Base-by-base conservation (phyloP, 2,113 vertebrate genomes). In the Gymnogyps californianus region DNA sequence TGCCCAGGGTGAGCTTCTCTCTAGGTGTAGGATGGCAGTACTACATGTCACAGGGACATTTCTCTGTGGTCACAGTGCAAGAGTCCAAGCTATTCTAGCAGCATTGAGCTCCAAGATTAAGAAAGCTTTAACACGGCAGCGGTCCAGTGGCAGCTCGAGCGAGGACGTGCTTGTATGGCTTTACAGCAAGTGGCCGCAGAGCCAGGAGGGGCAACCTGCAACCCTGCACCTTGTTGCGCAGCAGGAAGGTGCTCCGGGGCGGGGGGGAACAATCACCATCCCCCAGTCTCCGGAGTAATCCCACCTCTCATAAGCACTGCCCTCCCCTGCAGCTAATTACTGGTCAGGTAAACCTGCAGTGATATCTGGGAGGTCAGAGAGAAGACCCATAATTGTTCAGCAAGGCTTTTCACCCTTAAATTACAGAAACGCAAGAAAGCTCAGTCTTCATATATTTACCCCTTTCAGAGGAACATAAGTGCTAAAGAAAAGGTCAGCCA, bases 221-320 rank as follows among this genome's bases (percentile, higher is more conserved):
- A 25, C 34, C 26, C 46, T 62, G 65, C 55, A 31, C 21, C 82
- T 55, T 15, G 16, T 49, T 70, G 46, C 0, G 0, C 22, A 71
- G 42, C 36, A 70, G 59, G 31, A 66, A 2, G 1, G n/a, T n/a
- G 47, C 28, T 31, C 36, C 2, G 2, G 16, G 1, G n/a, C n/a
- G 6, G 26, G 9, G 6, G 13, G n/a, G 22, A 77, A 17, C 22
- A 69, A 5, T 13, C 32, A 7, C 49, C 2, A 10, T 8, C 18
- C 7, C 20, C 28, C 34, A 46, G 21, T 11, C n/a, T 44, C 24
- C 0, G 0, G 1, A 7, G 13, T 79, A 52, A 82, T 83, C 52
- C 71, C 75, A 75, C 4, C 34, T 47, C 25, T 66, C 14, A 12
- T 10, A 46, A 83, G 11, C 47, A 46, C 16, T 64, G 16, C 14